Evolutionary conservation across 2,113 vertebrate species (phyloP).

Genomic region (Melanerpes aurifrons): DNA sequence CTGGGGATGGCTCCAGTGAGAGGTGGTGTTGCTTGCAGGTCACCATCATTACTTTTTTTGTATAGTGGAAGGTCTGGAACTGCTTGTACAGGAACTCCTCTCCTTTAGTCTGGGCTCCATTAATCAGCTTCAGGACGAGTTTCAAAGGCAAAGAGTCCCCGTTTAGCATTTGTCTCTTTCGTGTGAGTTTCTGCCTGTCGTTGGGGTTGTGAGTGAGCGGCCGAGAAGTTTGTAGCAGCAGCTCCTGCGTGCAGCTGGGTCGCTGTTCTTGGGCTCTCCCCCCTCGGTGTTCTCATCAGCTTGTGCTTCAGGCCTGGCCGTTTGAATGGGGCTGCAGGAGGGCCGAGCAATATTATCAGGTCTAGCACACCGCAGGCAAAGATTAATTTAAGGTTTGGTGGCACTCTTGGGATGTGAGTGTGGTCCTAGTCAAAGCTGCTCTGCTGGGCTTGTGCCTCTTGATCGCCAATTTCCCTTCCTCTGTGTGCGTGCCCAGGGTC

Average conservation of each 20-base stretch:
- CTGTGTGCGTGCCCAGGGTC: not conserved
- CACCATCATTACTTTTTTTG: not conserved
- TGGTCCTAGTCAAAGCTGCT: not conserved
- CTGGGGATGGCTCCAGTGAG: not conserved
- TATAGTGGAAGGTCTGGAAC: not conserved
- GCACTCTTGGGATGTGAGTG: not conserved
- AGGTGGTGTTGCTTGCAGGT: not conserved
- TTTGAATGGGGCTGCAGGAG: not conserved
- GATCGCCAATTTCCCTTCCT: not conserved
- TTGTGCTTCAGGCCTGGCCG: not conserved
- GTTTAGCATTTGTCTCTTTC: not conserved
- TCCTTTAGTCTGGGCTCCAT: not conserved
- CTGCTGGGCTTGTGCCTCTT: not conserved
- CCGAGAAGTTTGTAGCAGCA: not conserved
- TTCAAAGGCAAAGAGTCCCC: not conserved
- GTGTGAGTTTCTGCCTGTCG: not conserved
- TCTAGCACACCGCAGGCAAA: not conserved
- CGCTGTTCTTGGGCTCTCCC: too few relatives aligned
- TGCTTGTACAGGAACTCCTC: not conserved
- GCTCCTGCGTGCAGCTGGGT: not conserved
- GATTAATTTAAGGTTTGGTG: not conserved
- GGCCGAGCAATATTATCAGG: rapidly evolving
- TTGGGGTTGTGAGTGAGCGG: not conserved
- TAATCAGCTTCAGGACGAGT: not conserved
- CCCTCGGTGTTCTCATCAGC: not conserved